Evolutionary conservation across 2,113 vertebrate species (phyloP), one percentile per base, ranked within the genome.

Genomic region (Ictalurus punctatus): DNA sequence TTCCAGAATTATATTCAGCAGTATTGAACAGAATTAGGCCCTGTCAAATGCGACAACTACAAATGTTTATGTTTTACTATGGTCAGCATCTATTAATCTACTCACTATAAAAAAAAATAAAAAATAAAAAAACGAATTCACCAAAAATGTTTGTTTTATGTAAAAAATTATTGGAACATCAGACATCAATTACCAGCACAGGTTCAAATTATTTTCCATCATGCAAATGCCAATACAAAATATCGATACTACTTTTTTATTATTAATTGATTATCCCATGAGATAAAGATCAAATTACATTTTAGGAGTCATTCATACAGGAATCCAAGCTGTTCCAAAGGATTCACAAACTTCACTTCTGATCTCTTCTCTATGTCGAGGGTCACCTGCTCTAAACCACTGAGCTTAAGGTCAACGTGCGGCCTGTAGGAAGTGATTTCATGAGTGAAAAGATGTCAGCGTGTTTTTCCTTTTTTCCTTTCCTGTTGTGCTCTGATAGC

Each of bases 401-500:
- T 56, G 65, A 82, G 78, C 30, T 73, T 86, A 90, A 91, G 89
- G 79, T 90, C 89, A 89, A 90, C 59, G 63, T 89, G 89, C 65
- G 89, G 92, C 89, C 93, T 93, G 93, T 91, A 95, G 95, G 95
- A 96, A 96, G 95, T 94, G 94, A 95, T 95, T 96, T 95, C 94
- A 95, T 95, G 93, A 95, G 93, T 93, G 95, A 95, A 96, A 95
- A 95, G 95, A 95, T 94, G 93, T 93, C 93, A 89, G 90, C 93
- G 95, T 95, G 94, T 95, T 96, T 6, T 95, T 90, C 90, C 90
- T 88, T 90, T 90, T 95, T 94, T 87, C 94, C 89, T 95, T 96
- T 96, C 96, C 96, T 96, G 96, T 96, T 96, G 95, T 96, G 95
- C 93, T 96, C 95, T 94, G 94, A 94, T 95, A 95, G 93, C 91